Percentiles rank a stretch among this genome's conserved stretches.
Conservation (phyloP, 2,113 vertebrate species). For the Leptobrachium leishanense region DNA sequence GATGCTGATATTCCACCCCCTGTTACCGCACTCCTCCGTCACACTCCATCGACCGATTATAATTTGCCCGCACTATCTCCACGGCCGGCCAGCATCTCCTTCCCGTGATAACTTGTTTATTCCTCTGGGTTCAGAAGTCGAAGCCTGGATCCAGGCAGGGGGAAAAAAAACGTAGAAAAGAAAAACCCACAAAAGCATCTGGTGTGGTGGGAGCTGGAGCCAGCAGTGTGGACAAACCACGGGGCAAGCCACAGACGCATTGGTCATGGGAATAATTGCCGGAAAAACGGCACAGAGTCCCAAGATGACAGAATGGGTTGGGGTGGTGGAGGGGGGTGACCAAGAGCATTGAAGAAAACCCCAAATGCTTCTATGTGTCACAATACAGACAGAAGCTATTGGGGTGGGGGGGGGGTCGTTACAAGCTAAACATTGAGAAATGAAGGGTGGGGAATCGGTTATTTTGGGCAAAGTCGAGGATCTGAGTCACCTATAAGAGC, state of each 20-base stretch:
- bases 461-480: background rate
- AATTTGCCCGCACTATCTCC: slow-evolving; percentile 51
- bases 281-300: slow-evolving; percentile 36
- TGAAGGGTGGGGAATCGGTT: background rate
- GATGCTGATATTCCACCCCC: slow-evolving; percentile 16
- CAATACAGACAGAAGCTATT: slow-evolving; percentile 37
- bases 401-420: background rate
- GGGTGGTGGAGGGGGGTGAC: slow-evolving; percentile 25
- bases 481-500: background rate
- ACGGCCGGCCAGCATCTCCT: slow-evolving; percentile 52
- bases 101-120: slow-evolving; percentile 52
- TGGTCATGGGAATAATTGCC: slow-evolving; percentile 48
- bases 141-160: slow-evolving; percentile 63
- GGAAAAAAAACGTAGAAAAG: slow-evolving; percentile 38
- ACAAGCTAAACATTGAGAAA: too few species aligned
- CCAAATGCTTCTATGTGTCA: slow-evolving; percentile 47
- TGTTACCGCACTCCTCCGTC: slow-evolving; percentile 31
- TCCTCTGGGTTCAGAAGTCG: slow-evolving; percentile 59
- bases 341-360: slow-evolving; percentile 42
- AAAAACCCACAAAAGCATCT: slow-evolving; percentile 39
- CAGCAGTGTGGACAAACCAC: slow-evolving; percentile 65
- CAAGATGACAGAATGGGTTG: background rate
- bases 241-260: slow-evolving; percentile 54
- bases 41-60: slow-evolving; percentile 54
- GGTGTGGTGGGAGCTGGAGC: slow-evolving; percentile 41